Evolutionary conservation across 2,113 vertebrate genomes (phyloP), one percentile per base, ranked within the genome.

Genomic region (Colius striatus): DNA sequence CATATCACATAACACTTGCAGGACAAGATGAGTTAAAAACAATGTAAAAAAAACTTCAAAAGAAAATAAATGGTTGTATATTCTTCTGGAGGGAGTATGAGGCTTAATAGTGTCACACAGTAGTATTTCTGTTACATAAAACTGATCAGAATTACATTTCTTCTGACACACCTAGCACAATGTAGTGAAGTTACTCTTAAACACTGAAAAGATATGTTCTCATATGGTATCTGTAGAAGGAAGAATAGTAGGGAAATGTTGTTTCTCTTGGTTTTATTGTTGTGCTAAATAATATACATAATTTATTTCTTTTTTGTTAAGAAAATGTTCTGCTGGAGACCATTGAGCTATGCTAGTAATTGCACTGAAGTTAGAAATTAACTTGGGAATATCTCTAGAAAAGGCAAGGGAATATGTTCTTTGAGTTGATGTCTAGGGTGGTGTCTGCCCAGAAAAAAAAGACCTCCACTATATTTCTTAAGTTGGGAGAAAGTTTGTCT

Each of bases 201-300:
- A 45, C 10, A 1, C 18, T 13, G 14, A 60, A 71, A 83, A 51
- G 50, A 20, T 4, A 5, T 11, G 5, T n/a, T 81, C 17, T 21
- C 1, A 0, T 38, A 7, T 0, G 1, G 71, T 32, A 20, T 21
- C 23, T 57, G 15, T 22, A 51, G 23, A 76, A 75, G 26, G 45
- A 54, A 57, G n/a, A 84, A 29, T 78, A 36, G 51, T 51, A 30
- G 71, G 16, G 1, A 8, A 19, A 9, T 5, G 5, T 23, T 81
- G 16, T n/a, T 84, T 83, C 30, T 60, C 9, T 65, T 1, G 7
- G 9, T n/a, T 67, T 41, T 48, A 36, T 19, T 53, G 60, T 50
- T 54, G 16, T 60, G 14, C 38, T 48, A 41, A 41, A 76, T 82
- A 60, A 16, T 16, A 5, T 6, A 21, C n/a, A 1, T 26, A 50